Evolutionary conservation across 2,113 vertebrate species (phyloP).

Genomic region (Hippocampus barbouri): DNA sequence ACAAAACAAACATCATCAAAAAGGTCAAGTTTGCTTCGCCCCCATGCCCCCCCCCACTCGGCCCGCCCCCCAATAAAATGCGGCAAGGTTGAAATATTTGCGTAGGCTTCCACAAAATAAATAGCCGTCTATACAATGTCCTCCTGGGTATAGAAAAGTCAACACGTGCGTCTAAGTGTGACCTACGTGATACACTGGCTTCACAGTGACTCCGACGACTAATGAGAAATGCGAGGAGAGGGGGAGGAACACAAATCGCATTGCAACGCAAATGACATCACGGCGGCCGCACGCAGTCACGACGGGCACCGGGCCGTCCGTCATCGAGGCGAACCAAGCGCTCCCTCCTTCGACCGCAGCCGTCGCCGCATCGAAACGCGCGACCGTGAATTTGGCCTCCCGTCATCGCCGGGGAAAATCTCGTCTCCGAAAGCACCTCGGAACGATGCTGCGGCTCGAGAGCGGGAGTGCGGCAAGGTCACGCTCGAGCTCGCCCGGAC

Average conservation of each 20-base stretch:
- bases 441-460: constrained; percentile 25
- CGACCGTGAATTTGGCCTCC: constrained; percentile 25
- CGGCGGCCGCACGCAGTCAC: constrained; percentile 14
- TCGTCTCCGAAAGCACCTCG: constrained; percentile 18
- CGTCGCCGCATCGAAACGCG: constrained; percentile 31
- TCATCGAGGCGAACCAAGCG: constrained; percentile 21
- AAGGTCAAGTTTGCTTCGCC: neutral
- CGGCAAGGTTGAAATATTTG: constrained; percentile 1
- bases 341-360: constrained; percentile 28
- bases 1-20: constrained; percentile 13
- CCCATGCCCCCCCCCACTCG: no score
- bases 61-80: constrained; percentile 1
- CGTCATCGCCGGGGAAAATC: constrained; percentile 38
- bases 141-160: constrained; percentile 12
- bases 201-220: neutral
- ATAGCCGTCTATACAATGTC: neutral
- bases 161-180: constrained; percentile 4
- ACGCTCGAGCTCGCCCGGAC: no score
- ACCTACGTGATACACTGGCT: constrained; percentile 6
- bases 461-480: constrained; percentile 10
- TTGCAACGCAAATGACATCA: neutral
- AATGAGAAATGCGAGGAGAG: constrained; percentile 15
- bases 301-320: neutral
- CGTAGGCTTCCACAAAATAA: constrained; percentile 1
- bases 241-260: neutral